Base-by-base conservation (phyloP, 2,797 vertebrate species). In the Leuciscus waleckii region DNA sequence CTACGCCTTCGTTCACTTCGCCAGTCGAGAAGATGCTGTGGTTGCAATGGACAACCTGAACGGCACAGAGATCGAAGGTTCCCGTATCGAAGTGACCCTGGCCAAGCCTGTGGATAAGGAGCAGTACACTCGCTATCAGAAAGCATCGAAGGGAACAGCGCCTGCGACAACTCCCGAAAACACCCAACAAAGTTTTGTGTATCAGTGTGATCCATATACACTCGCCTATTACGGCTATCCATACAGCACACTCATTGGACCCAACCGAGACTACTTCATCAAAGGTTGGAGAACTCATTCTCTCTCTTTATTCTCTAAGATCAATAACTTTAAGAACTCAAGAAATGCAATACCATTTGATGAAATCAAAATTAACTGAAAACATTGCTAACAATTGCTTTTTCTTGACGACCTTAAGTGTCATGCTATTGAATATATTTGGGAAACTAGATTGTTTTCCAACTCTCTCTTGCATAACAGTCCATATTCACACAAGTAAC, bases 71-170 rank as follows among this genome's bases (percentile, higher is more conserved):
- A 95, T 99, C 23, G 98, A 99, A 91, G 98, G 98, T 9, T 99
- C 98, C 0, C 97, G 96, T 92, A 96, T 99, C 1, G 98, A 99
- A 94, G 98, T 99, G 88, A 99, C 98, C 0, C 94, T 99, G 67
- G 98, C 98, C 93, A 99, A 99, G 93, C 98, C 98, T 0, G 98
- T 99, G 63, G 98, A 99, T 91, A 99, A 99, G 91, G 98, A 99
- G 93, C 98, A 99, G 80, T 99, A 99, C 92, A 98, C 97, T 0
- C 97, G 98, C 79, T 97, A 98, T 92, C 98, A 99, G 95, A 99
- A 99, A 92, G 98, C 98, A 7, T 97, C 98, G 43, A 99, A 99
- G 91, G 97, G 97, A 83, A 91, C 92, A 14, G 23, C 92, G 5
- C 76, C 90, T 10, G 80, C 92, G 1, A 93, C 95, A 0, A 88